Conservation (phyloP, 2,113 vertebrate species). For the Syngnathoides biaculeatus region DNA sequence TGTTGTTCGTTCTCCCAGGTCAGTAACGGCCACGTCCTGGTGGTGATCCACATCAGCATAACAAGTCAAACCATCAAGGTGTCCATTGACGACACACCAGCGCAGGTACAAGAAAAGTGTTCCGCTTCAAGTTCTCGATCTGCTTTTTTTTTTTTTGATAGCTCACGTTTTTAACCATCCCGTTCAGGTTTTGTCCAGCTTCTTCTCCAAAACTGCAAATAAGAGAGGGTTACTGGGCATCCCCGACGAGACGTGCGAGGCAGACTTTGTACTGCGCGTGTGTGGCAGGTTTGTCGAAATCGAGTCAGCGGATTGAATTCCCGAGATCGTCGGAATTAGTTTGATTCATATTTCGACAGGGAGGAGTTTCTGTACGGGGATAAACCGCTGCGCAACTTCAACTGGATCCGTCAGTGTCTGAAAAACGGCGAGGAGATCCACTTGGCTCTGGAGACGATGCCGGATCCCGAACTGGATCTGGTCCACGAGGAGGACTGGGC, state of each 20-base stretch:
- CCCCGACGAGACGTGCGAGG: conserved; percentile 79
- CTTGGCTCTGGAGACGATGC: conserved; percentile 83
- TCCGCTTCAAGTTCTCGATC: not conserved
- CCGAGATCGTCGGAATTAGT: not conserved
- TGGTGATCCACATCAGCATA: conserved; percentile 85
- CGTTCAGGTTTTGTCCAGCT: conserved; percentile 74
- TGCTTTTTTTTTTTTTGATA: not conserved
- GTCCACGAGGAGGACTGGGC: conserved; percentile 96
- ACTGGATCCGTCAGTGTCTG: conserved; percentile 92
- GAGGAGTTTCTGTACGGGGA: conserved; percentile 92
- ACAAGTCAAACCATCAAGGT: conserved; percentile 94
- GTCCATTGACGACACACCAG: conserved; percentile 85
- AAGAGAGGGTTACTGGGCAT: conserved; percentile 89
- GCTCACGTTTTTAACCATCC: not conserved
- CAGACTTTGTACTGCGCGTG: conserved; percentile 88
- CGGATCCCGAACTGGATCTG: conserved; percentile 79
- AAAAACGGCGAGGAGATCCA: conserved; percentile 95
- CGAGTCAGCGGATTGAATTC: not conserved
- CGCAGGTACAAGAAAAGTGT: conserved; percentile 57
- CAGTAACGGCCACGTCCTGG: conserved; percentile 80
- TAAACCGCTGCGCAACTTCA: conserved; percentile 85
- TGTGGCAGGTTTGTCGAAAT: conserved; percentile 75
- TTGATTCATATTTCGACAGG: conserved; percentile 40
- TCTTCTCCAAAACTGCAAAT: conserved; percentile 88
- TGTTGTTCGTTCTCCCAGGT: conserved; percentile 50